phyloP scores from a whole-genome alignment of 2,888 invertebrate species.

The Limenitis camilla region DNA sequence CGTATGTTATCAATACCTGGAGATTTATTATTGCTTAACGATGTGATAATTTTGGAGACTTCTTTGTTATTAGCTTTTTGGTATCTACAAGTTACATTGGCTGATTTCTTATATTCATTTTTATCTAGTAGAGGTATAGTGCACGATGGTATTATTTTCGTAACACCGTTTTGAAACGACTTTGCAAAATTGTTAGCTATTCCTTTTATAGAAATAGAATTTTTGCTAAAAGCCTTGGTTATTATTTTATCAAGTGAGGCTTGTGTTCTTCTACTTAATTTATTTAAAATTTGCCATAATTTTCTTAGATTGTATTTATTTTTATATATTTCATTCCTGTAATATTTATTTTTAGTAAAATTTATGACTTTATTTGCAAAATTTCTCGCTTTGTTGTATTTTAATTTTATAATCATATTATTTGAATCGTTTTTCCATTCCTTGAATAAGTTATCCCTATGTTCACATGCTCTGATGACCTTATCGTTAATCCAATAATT shows the following conservation, averaged over 20 bases:
- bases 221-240: neutral
- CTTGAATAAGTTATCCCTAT: neutral
- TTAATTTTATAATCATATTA: neutral
- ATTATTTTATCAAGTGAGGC: neutral
- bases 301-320: neutral
- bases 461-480: neutral
- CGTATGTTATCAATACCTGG: neutral
- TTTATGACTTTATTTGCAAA: neutral
- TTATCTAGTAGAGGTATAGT: neutral
- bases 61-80: neutral
- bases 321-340: neutral
- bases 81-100: neutral
- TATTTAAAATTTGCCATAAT: conserved; percentile 5
- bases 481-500: neutral
- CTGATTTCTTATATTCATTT: neutral
- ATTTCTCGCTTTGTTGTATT: too few relatives aligned
- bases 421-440: neutral
- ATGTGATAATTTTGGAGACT: conserved; percentile 1
- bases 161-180: neutral
- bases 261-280: neutral
- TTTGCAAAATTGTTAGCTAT: conserved; percentile 6
- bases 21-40: neutral
- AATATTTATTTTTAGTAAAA: neutral
- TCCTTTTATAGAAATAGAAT: neutral
- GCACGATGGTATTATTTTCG: neutral